Percentiles rank a stretch among this genome's conserved stretches.
These are phyloP conservation scores for Suricata suricatta DNA, from an alignment of 2,113 vertebrate genomes.

Conservation along the genomic window DNA sequence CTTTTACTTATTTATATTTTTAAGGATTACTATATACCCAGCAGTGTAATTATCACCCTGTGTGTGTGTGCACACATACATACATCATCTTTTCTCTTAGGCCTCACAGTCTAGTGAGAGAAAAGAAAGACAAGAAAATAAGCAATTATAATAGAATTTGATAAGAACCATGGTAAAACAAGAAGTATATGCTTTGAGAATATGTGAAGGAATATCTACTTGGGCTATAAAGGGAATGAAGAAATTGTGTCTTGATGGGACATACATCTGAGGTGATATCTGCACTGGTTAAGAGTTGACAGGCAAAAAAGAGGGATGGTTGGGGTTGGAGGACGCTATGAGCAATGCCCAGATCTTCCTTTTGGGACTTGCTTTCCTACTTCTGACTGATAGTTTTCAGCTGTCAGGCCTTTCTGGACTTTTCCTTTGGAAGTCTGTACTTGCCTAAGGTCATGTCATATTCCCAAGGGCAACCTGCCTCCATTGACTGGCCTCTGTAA, in stretches of 20 bases:
- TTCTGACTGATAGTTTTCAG: neutral
- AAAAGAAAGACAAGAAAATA: neutral
- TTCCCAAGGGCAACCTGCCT: neutral
- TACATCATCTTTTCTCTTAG: neutral
- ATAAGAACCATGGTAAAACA: neutral
- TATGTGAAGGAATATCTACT: neutral
- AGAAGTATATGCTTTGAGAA: neutral
- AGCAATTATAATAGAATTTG: neutral
- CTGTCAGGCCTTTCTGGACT: neutral
- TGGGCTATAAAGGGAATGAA: neutral
- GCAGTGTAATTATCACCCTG: neutral
- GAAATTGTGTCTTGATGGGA: neutral
- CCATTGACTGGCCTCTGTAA: neutral
- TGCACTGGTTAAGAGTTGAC: neutral
- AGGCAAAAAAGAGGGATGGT: neutral
- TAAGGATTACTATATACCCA: neutral
- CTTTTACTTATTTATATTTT: neutral
- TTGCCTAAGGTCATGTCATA: neutral
- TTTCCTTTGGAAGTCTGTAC: neutral
- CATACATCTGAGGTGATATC: neutral
- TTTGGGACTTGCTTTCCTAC: neutral
- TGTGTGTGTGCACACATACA: no score
- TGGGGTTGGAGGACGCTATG: neutral
- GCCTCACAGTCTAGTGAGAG: neutral
- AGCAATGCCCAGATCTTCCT: neutral